Base-by-base conservation (phyloP, 2,888 invertebrate species). In the Platerodrilus igneus region DNA sequence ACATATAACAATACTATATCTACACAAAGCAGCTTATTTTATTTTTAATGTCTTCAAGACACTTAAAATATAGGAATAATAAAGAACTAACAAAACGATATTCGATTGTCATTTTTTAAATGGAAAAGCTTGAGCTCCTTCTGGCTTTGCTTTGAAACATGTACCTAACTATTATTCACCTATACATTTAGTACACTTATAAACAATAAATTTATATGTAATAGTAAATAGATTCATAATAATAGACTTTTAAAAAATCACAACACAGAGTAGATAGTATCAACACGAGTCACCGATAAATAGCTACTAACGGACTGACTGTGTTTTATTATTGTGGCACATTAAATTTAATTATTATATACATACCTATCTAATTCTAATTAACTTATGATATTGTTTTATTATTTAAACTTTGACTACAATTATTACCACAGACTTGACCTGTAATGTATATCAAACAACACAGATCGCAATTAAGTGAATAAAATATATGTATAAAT, bases 211-310 rank as follows among this genome's bases (percentile, higher is more conserved):
- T 58, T 58, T 60, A 60, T 58, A 60, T 59, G 59, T 63, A 60
- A 59, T 64, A 63, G 66, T 64, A 67, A 64, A 67, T 67, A 67
- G 66, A 66, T 67, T 68, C 64, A 67, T 68, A 68, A 64, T 68
- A 68, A 68, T 68, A 68, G 68, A 68, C 67, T 68, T 67, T 68
- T 62, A 67, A 67, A 68, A 67, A 67, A 69, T 69, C 69, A 69
- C 69, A 69, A 69, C 68, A 69, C 69, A 68, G 69, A 69, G 68
- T 66, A 64, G 64, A 59, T 56, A 58, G 64, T 58, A 58, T 56
- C 56, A 48, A 51, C 54, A 56, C 56, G 45, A 48, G 21, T 50
- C 35, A 36, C 43, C 45, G 28, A 26, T 25, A 33, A 19, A 33
- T 45, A 43, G 42, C 37, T 32, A 22, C 34, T 33, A 45, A 45